Base-by-base conservation (phyloP, 2,888 invertebrate genomes). In the Allolobophora icterica region DNA sequence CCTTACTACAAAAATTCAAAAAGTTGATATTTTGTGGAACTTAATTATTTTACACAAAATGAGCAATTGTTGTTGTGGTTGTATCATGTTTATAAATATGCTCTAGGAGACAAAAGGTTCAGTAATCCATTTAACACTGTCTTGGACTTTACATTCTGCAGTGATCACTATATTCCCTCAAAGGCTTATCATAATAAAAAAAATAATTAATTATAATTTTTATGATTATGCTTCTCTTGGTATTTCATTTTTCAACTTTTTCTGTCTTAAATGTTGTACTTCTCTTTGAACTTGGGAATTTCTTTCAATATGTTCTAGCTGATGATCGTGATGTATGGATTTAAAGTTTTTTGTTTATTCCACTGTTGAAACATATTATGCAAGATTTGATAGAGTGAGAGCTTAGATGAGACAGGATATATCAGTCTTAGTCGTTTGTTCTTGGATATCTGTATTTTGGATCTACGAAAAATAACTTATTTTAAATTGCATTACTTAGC, bases 381-480 rank as follows among this genome's bases (percentile, higher is more conserved):
- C 71, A 71, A 71, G 71, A 71, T 71, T 71, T 71, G 30, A n/a
- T 71, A 71, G 71, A 71, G 1, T 30, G n/a, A 30, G 30, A n/a
- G 71, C 71, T n/a, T 71, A 71, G 71, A 71, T n/a, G 71, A 71
- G 71, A 71, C 71, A 71, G 71, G 71, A 71, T 71, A 71, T 71
- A 71, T 71, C 71, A 71, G 71, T 71, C 71, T 71, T 71, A n/a
- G 71, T n/a, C 71, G n/a, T 71, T 71, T 71, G 71, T 71, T 71
- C 71, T n/a, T 71, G 71, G 71, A 71, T 71, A n/a, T n/a, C 6
- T 71, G 71, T 71, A 71, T 71, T 71, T 71, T 71, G 71, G 71
- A 71, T 71, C 71, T 71, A 71, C 8, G 71, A 71, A 71, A 71
- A 71, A 71, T 71, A 71, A 71, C 71, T 71, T 71, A 71, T 71